Evolutionary conservation across 2,113 vertebrate genomes (phyloP), one percentile per base, ranked within the genome.

Genomic region (Bostrychus sinensis): DNA sequence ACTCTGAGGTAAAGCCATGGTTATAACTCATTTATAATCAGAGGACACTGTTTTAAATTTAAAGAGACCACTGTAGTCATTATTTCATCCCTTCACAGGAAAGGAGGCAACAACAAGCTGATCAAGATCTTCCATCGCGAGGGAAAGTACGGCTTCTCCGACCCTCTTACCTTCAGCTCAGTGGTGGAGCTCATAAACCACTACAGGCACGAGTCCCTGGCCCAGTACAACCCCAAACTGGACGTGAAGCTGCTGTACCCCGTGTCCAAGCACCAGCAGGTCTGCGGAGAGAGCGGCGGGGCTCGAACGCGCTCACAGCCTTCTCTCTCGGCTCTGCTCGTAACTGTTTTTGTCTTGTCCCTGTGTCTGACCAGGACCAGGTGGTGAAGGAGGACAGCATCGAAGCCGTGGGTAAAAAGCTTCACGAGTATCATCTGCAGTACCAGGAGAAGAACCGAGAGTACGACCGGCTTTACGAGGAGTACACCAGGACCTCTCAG

Each of bases 51-150:
- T 39, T 3, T 39, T 39, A 9, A 3, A 38, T 12, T 25, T 14
- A 23, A 23, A 25, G 20, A 10, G 0, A n/a, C n/a, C n/a, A n/a
- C n/a, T n/a, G n/a, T n/a, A n/a, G n/a, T n/a, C n/a, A n/a, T 3
- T 9, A n/a, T 13, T n/a, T 6, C 10, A 3, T 50, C 26, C 6
- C 53, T 36, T 34, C 90, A 62, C 90, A 99, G 97, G 93, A 99
- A 99, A 92, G 97, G 97, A 83, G 97, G 97, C 86, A 99, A 99
- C 92, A 99, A 99, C 90, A 99, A 99, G 70, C 93, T 99, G 86
- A 99, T 99, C 53, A 99, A 99, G 90, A 98, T 99, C 80, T 99
- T 98, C 91, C 97, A 99, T 23, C 95, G 95, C 32, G 97, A 99
- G 89, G 96, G 96, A 9, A 98, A 98, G 89, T 98, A 99, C 0